Percentiles rank a stretch among this genome's conserved stretches.
Conservation (phyloP, 2,113 vertebrate species). For the Lanius ludovicianus region DNA sequence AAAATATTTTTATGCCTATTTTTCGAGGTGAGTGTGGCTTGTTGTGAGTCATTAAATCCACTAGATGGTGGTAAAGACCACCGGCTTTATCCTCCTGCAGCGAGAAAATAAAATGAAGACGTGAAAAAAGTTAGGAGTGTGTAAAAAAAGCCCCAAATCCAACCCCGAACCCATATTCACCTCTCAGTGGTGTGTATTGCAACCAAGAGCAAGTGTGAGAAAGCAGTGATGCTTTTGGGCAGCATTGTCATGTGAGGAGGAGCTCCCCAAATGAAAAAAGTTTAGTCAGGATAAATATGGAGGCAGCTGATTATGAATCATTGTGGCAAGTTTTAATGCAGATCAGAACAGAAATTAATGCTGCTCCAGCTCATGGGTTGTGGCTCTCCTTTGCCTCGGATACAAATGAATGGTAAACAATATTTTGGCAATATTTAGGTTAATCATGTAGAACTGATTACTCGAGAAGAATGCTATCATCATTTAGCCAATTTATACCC, state of each 20-base stretch:
- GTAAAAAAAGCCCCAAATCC: background rate
- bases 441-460: conserved; percentile 85
- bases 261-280: conserved; percentile 52
- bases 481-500: conserved; percentile 80
- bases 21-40: background rate
- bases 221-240: conserved; percentile 10
- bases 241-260: background rate
- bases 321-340: conserved; percentile 76
- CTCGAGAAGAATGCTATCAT: conserved; percentile 81
- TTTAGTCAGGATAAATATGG: conserved; percentile 75
- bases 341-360: conserved; percentile 80
- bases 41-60: conserved; percentile 57
- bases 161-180: background rate
- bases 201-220: background rate
- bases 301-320: conserved; percentile 76
- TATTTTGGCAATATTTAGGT: conserved; percentile 80
- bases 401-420: conserved; percentile 84
- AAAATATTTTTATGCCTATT: background rate
- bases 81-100: background rate
- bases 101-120: background rate
- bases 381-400: conserved; percentile 56
- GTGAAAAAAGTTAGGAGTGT: background rate
- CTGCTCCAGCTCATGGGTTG: conserved; percentile 59
- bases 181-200: background rate
- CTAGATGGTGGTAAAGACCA: conserved; percentile 82